phyloP scores from a whole-genome alignment of 35 echinoderm and acorn worm species.

The Chiridota heheva region DNA sequence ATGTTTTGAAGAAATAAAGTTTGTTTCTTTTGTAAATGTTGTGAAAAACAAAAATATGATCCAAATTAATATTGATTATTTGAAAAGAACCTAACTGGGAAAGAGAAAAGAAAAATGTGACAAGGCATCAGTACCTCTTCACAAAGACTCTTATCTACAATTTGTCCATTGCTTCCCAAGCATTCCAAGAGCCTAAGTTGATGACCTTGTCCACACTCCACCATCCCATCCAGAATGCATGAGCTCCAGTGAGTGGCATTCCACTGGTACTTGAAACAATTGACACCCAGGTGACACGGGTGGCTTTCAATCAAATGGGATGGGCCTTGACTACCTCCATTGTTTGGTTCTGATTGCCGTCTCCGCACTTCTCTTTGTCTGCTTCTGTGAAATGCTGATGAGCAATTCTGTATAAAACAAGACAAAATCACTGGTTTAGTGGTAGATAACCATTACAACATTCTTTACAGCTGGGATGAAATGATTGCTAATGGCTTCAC shows the following conservation, averaged over 20 bases:
- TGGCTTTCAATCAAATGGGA: constrained; percentile 42
- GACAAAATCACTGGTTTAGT: not conserved
- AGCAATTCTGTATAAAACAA: constrained; percentile 54
- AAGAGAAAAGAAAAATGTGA: too few relatives aligned
- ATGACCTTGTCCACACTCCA: constrained; percentile 66
- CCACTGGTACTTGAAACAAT: constrained; percentile 76
- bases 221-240: constrained; percentile 50
- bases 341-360: constrained; percentile 32
- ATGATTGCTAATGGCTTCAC: not conserved
- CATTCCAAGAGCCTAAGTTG: constrained; percentile 55
- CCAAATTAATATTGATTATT: too few relatives aligned
- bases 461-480: not conserved
- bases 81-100: too few relatives aligned
- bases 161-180: constrained; percentile 36
- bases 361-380: constrained; percentile 46
- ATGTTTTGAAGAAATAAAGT: too few relatives aligned
- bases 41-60: too few relatives aligned
- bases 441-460: not conserved
- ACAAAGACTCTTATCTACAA: constrained; percentile 58
- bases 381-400: constrained; percentile 28
- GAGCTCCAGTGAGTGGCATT: constrained; percentile 62
- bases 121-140: too few relatives aligned
- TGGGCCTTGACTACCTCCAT: constrained; percentile 16
- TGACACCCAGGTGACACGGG: constrained; percentile 56
- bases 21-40: too few relatives aligned